Evolutionary conservation across 1,140 invertebrate genomes (phyloP), one percentile per base, ranked within the genome.

Genomic region (Drosophila arawakana): DNA sequence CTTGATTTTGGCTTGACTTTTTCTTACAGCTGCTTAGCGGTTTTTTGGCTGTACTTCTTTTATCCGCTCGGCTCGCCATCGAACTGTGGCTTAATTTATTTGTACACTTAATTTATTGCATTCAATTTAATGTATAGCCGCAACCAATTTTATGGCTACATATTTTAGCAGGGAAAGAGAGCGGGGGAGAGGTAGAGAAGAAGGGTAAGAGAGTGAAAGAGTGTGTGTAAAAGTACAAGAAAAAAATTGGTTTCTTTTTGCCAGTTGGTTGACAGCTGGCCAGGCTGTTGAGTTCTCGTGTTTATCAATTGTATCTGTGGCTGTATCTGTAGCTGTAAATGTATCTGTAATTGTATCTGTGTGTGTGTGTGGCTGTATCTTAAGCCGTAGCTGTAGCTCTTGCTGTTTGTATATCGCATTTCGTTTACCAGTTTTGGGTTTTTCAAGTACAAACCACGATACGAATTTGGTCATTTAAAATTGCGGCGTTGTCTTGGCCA

Each of bases 401-500:
- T 37, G n/a, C 5, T 15, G 21, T 43, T 13, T 47, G 35, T 74
- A n/a, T 83, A 83, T 72, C 78, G 82, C 83, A 85, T 86, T 88
- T 88, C 79, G 67, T 71, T 85, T 67, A 69, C 83, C 83, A 88
- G 76, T 82, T 86, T 86, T 80, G 83, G 83, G 76, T 3, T 57
- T 88, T 79, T 83, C 83, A 86, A 86, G 83, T 86, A 86, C 83
- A 88, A 86, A 88, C 84, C 83, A 86, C 84, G 88, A 74, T 80
- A 88, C 83, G 80, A 89, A 86, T 86, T 88, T 86, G 83, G 83
- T 86, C 83, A 86, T 86, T 86, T 89, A 80, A 83, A 86, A 86
- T 83, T 86, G 84, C 73, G 80, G 83, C 81, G 69, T 65, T 78
- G 73, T 80, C 76, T 76, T 76, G 69, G 68, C 46, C 61, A 46